These are phyloP conservation scores for Forbesichthys papilliferus DNA, from an alignment of 2,113 vertebrate species.

Conservation along the genomic window DNA sequence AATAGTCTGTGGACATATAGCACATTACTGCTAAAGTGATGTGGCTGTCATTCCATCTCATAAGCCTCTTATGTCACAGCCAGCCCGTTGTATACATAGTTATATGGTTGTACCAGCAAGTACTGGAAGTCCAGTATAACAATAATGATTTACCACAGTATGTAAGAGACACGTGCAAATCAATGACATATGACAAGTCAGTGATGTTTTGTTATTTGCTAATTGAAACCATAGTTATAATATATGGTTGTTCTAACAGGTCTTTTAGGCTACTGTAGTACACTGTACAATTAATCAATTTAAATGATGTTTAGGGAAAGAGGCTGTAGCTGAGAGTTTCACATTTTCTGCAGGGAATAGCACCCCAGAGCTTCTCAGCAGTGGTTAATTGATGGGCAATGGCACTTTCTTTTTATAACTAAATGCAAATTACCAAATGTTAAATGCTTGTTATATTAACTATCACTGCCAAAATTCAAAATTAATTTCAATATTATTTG, in stretches of 20 bases:
- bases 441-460: too few relatives aligned
- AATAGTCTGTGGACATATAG: too few relatives aligned
- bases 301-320: slow-evolving; percentile 18
- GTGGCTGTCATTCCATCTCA: background rate
- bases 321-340: slow-evolving; percentile 69
- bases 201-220: background rate
- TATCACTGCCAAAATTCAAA: too few relatives aligned
- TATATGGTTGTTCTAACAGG: background rate
- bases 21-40: background rate
- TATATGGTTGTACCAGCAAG: background rate
- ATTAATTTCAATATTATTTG: too few relatives aligned
- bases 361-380: too few relatives aligned
- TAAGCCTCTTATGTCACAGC: slow-evolving; percentile 37
- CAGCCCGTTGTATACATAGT: background rate
- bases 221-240: background rate
- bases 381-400: too few relatives aligned
- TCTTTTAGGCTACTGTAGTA: too few relatives aligned
- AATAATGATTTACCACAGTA: background rate
- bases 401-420: too few relatives aligned
- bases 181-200: background rate
- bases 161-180: too few relatives aligned
- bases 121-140: background rate
- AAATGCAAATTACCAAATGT: too few relatives aligned
- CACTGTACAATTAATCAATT: slow-evolving; percentile 19
- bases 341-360: slow-evolving; percentile 67